Base-by-base conservation (phyloP, 2,113 vertebrate genomes). In the Pandion haliaetus region DNA sequence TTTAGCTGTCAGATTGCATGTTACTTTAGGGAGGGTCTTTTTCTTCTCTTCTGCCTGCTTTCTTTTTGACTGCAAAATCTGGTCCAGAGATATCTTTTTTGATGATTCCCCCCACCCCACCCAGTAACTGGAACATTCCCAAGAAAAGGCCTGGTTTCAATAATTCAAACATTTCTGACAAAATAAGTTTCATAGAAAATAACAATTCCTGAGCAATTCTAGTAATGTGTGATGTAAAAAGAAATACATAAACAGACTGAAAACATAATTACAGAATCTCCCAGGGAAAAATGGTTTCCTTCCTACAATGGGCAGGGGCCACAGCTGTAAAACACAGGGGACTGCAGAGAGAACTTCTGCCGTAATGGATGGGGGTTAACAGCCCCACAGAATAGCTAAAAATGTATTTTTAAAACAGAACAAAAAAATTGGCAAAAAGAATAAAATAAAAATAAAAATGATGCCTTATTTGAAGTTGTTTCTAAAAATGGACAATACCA, bases 71-170 rank as follows among this genome's bases (percentile, higher is more conserved):
- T 4, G 3, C 36, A 77, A 82, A 88, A 69, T 49, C 54, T 61
- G 9, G 8, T 49, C 44, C 26, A 89, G 38, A 88, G 14, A 23
- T 17, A 45, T 5, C 34, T 63, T 79, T 65, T 59, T 36, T 40
- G 5, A n/a, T 17, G 3, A 16, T 8, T 3, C 26, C 9, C 1
- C 7, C 18, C 14, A 10, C 15, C 26, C 3, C 28, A 15, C 15
- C 6, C 19, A 5, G 7, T 17, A 45, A 66, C 15, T 44, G 31
- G 42, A 72, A 55, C 8, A 28, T 54, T 69, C 34, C 29, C 34
- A 52, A 66, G 24, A 63, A 92, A 61, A 77, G 4, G 3, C 61
- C 71, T 82, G 17, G 5, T 77, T 90, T 88, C 36, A 69, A 40
- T 54, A 82, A 77, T 42, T 65, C 21, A 31, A 71, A 8, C 13